phyloP scores from a whole-genome alignment of 2,797 vertebrate genomes.

The Pyrocephalus nanus region DNA sequence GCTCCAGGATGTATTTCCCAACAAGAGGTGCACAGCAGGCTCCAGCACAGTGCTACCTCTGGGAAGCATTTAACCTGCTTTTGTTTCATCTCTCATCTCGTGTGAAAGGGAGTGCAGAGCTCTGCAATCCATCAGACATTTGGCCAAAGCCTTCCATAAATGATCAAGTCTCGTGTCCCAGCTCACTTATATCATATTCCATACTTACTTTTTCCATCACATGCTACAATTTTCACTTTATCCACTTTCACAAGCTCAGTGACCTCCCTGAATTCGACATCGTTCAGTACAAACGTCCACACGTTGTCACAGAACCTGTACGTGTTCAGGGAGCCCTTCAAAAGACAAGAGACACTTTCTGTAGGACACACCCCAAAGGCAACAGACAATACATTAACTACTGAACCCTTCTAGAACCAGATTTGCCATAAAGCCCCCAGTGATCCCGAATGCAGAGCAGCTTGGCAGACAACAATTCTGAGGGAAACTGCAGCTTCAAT shows the following conservation, averaged over 20 bases:
- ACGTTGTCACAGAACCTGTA: slow-evolving; percentile 99
- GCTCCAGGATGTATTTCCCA: neutral
- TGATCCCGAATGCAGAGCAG: neutral
- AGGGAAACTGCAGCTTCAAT: slow-evolving; percentile 5
- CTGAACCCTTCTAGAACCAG: neutral
- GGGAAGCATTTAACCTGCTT: neutral
- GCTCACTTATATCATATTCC: neutral
- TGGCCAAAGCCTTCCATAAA: neutral
- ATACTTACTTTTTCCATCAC: slow-evolving; percentile 97
- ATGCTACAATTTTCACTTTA: slow-evolving; percentile 98
- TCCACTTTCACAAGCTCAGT: slow-evolving; percentile 98
- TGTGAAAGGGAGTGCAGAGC: neutral
- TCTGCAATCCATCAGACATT: neutral
- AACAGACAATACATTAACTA: neutral
- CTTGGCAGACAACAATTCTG: neutral
- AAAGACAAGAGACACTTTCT: slow-evolving; percentile 59
- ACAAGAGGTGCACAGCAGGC: neutral
- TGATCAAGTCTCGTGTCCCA: neutral
- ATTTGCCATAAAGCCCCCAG: neutral
- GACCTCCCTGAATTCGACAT: slow-evolving; percentile 97
- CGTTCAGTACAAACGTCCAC: slow-evolving; percentile 98
- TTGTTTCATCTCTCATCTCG: neutral
- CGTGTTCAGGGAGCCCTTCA: slow-evolving; percentile 94
- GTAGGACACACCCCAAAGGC: neutral
- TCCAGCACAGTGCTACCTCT: neutral